Percentiles rank a stretch among this genome's conserved stretches.
phyloP scores from a whole-genome alignment of 2,888 invertebrate genomes.

The Chromoteleia sp. region DNA sequence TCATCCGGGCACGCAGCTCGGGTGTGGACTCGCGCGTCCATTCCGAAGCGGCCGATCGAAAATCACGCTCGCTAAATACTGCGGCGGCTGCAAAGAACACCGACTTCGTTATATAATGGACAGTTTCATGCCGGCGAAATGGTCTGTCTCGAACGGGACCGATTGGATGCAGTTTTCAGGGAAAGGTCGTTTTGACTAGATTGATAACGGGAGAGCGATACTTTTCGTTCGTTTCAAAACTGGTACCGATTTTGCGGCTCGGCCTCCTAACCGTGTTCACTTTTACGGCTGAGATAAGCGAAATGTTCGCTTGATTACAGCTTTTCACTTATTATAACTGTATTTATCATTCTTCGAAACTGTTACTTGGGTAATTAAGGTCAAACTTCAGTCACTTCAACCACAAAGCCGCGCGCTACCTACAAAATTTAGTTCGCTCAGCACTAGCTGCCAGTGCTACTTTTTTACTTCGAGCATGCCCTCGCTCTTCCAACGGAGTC shows the following conservation, averaged over 20 bases:
- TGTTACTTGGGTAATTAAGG: not conserved
- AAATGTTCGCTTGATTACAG: constrained; percentile 10
- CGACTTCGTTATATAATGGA: too few species aligned
- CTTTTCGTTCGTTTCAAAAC: constrained; percentile 6
- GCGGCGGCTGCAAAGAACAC: not conserved
- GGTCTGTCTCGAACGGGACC: too few species aligned
- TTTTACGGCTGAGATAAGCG: constrained; percentile 27
- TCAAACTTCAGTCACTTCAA: not conserved
- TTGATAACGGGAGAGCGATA: too few species aligned
- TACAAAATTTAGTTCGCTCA: too few species aligned
- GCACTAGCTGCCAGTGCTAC: too few species aligned
- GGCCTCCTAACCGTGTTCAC: constrained; percentile 23
- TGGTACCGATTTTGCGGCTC: constrained; percentile 1
- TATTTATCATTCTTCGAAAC: constrained; percentile 16
- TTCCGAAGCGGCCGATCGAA: too few species aligned
- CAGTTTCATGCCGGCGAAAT: too few species aligned
- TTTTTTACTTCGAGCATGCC: not conserved
- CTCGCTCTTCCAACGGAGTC: too few species aligned
- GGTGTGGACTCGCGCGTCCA: too few species aligned
- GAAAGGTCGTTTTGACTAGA: too few species aligned
- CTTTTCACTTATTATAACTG: constrained; percentile 33
- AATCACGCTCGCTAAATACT: not conserved
- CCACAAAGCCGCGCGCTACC: not conserved
- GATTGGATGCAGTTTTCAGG: too few species aligned
- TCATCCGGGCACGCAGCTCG: constrained; percentile 3